Evolutionary conservation across 2,888 invertebrate species (phyloP).

Genomic region (Philereme transversata): DNA sequence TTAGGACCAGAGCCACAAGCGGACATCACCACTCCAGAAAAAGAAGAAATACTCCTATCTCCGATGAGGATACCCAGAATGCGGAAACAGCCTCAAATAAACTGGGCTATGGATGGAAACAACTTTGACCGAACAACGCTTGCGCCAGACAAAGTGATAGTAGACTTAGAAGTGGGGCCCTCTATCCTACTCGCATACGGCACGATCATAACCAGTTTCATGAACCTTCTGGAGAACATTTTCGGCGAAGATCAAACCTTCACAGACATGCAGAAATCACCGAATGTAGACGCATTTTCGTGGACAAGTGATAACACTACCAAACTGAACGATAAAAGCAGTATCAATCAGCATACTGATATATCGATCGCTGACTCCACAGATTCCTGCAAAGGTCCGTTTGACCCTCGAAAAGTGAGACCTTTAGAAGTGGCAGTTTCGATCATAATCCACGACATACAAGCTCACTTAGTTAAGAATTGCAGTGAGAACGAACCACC

Average conservation of each 20-base stretch:
- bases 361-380: slow-evolving; percentile 86
- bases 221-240: slow-evolving; percentile 97
- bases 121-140: slow-evolving; percentile 95
- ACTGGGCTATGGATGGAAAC: slow-evolving; percentile 87
- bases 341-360: slow-evolving; percentile 77
- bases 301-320: slow-evolving; percentile 71
- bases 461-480: slow-evolving; percentile 96
- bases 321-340: slow-evolving; percentile 69
- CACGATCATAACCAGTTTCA: slow-evolving; percentile 93
- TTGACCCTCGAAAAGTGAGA: slow-evolving; percentile 94
- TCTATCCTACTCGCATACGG: slow-evolving; percentile 96
- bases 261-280: slow-evolving; percentile 93
- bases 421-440: slow-evolving; percentile 96
- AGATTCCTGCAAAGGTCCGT: slow-evolving; percentile 85
- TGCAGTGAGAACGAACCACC: slow-evolving; percentile 95
- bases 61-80: slow-evolving; percentile 95
- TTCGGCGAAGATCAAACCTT: slow-evolving; percentile 98
- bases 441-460: slow-evolving; percentile 97
- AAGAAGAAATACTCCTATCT: slow-evolving; percentile 95
- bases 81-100: slow-evolving; percentile 88
- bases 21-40: slow-evolving; percentile 96
- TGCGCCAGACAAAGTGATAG: slow-evolving; percentile 93
- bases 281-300: slow-evolving; percentile 70
- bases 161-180: slow-evolving; percentile 97
- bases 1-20: slow-evolving; percentile 95